These are phyloP conservation scores for Macquaria australasica DNA, from an alignment of 2,113 vertebrate genomes.

Conservation along the genomic window DNA sequence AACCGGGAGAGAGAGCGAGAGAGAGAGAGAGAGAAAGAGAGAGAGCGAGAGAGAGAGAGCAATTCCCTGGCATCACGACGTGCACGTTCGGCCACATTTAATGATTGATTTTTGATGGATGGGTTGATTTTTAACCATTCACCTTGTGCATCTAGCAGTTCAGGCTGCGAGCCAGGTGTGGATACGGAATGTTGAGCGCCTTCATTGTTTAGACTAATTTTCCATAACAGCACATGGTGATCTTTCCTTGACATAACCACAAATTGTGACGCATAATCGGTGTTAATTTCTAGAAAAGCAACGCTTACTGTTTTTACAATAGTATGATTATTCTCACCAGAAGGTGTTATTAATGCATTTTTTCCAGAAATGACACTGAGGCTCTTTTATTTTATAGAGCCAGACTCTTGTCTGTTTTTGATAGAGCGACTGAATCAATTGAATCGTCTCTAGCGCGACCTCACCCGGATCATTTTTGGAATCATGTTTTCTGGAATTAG, in stretches of 20 bases:
- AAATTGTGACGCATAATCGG: background rate
- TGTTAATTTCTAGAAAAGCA: background rate
- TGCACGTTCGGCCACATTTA: constrained; percentile 3
- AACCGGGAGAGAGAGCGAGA: background rate
- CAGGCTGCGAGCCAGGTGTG: constrained; percentile 32
- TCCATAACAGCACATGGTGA: background rate
- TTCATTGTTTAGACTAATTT: constrained; percentile 58
- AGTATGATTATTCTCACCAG: background rate
- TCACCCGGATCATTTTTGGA: constrained; percentile 81
- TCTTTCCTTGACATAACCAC: background rate
- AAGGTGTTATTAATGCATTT: background rate
- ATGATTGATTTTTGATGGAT: constrained; percentile 31
- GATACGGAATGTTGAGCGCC: constrained; percentile 26
- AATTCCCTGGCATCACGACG: background rate
- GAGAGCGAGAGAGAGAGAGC: background rate
- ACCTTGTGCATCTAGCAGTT: constrained; percentile 10
- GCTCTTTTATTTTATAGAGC: constrained; percentile 11
- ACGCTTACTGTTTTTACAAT: background rate
- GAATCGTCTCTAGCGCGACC: constrained; percentile 83
- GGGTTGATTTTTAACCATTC: background rate
- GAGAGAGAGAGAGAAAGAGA: constrained; percentile 1
- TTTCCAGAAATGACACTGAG: constrained; percentile 16
- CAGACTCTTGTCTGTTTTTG: constrained; percentile 32
- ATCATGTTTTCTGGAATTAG: constrained; percentile 75
- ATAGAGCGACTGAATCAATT: constrained; percentile 49